Evolutionary conservation across 2,797 vertebrate species (phyloP).

Genomic region (Octomys mimax): DNA sequence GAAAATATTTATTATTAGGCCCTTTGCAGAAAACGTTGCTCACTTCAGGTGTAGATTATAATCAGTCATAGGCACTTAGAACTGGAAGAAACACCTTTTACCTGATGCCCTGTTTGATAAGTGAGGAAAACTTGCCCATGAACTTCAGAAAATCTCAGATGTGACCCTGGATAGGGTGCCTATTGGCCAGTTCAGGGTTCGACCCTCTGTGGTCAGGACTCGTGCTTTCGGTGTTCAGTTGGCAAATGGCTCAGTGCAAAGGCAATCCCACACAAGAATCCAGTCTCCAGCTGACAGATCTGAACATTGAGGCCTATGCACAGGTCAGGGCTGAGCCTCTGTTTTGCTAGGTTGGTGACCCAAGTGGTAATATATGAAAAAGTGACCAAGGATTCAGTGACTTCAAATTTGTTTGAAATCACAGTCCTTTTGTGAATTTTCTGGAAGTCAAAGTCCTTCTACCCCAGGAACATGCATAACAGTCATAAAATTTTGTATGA

Average conservation of each 20-base stretch:
- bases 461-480: neutral
- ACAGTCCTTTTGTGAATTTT: neutral
- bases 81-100: neutral
- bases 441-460: neutral
- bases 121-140: neutral
- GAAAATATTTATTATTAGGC: neutral
- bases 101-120: neutral
- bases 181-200: neutral
- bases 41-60: neutral
- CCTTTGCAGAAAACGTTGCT: neutral
- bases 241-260: neutral
- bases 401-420: neutral
- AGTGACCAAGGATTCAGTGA: neutral
- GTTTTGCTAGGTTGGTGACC: neutral
- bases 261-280: neutral
- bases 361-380: neutral
- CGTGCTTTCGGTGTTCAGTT: neutral
- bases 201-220: neutral
- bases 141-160: constrained; percentile 11
- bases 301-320: neutral
- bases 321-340: neutral
- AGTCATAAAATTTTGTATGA: neutral
- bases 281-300: neutral
- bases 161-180: neutral
- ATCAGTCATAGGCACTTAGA: neutral